Base-by-base conservation (phyloP, 2,888 invertebrate species). In the Euspilapteryx auroguttella region DNA sequence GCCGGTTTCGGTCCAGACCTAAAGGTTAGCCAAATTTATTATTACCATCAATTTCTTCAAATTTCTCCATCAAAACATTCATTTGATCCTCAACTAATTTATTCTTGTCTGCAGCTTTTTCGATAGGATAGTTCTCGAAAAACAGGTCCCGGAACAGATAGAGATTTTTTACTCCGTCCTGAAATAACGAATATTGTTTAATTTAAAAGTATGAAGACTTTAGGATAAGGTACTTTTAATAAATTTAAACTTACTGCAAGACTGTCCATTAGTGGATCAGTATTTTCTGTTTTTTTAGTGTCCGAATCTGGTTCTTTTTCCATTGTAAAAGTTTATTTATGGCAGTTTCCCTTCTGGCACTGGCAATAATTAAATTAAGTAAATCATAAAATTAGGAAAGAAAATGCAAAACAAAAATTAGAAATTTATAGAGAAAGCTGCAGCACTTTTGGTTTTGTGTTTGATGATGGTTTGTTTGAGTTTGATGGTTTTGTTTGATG, bases 121-220 rank as follows among this genome's bases (percentile, higher is more conserved):
- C 83, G 21, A 89, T 65, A 5, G 81, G 65, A 59, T 87, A 84
- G 37, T 78, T 81, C 47, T 87, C 88, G 66, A 90, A 89, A 59
- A 87, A 92, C 45, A 86, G 79, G 56, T 92, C 89, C 41, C 88
- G 78, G 53, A 81, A 90, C 15, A 65, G 45, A 52, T 85, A 89
- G 25, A 90, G 55, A 1, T 78, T 65, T 34, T 82, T 66, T 1
- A 90, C 83, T 37, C 79, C 79, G 41, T 79, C 78, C 89, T 89
- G 57, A 26, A 78, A 77, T 33, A 34, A 36, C 9, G 15, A 38
- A 34, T 32, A 14, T n/a, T n/a, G n/a, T n/a, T n/a, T n/a, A 28
- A 29, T 25, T 22, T 11, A 17, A 17, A 3, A 24, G 17, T 14
- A 15, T 22, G 22, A 15, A 20, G 21, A 13, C 3, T 12, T 20